phyloP scores from a whole-genome alignment of 2,797 vertebrate genomes.

The Buphagus erythrorhynchus region DNA sequence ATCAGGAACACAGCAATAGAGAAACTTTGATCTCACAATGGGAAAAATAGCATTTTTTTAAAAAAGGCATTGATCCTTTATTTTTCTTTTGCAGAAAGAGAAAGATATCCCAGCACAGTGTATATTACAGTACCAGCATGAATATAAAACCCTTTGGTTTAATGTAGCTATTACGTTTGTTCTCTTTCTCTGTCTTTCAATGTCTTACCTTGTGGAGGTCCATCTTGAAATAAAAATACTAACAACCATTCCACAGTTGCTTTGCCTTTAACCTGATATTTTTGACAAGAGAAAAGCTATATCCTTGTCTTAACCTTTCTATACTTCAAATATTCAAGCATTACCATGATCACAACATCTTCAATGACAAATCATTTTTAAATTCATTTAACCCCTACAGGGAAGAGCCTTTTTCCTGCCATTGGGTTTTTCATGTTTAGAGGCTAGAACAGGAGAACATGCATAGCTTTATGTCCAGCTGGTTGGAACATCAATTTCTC shows the following conservation, averaged over 20 bases:
- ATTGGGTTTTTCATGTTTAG: not conserved
- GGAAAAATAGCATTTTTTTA: rapidly evolving
- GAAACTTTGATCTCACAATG: not conserved
- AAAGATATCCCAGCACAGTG: not conserved
- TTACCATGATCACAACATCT: not conserved
- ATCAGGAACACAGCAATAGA: not conserved
- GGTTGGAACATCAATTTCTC: not conserved
- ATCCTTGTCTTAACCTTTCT: not conserved
- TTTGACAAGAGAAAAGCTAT: not conserved
- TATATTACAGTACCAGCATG: not conserved
- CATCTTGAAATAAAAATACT: not conserved
- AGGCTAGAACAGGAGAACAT: not conserved
- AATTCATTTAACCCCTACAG: not conserved
- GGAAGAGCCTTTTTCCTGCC: not conserved
- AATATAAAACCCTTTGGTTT: not conserved
- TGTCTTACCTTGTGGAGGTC: not conserved
- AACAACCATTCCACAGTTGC: not conserved
- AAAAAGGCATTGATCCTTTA: not conserved
- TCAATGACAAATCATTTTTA: not conserved
- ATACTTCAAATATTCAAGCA: not conserved
- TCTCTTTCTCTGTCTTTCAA: not conserved
- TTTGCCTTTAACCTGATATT: not conserved
- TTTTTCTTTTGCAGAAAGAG: not conserved
- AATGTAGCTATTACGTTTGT: not conserved
- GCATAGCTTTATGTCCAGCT: not conserved